A percentile compares a stretch with the other conserved stretches of the same genome.
Conservation (phyloP, 2,888 invertebrate species). For the Papilio demoleus region DNA sequence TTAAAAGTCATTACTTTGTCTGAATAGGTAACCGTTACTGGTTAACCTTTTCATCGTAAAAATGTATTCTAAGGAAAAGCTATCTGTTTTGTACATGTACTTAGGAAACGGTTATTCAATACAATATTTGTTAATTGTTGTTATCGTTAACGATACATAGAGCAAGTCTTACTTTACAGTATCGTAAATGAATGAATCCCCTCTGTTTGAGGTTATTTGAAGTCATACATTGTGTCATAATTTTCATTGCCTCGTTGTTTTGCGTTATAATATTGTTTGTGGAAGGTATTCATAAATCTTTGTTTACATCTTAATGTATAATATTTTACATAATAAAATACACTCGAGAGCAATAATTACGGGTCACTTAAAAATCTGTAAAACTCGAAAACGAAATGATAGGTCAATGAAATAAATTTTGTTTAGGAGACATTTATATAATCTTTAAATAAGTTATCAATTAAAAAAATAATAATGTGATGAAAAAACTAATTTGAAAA, state of each 20-base stretch:
- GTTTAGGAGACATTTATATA: too few species aligned
- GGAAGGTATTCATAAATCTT: not conserved
- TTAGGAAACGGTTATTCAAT: not conserved
- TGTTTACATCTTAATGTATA: too few species aligned
- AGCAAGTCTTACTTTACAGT: conserved; percentile 23
- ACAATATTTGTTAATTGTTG: conserved; percentile 7
- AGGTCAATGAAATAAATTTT: too few species aligned
- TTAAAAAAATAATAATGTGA: too few species aligned
- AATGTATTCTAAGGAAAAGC: not conserved
- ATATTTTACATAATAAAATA: too few species aligned
- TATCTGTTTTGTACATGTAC: not conserved
- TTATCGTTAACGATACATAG: conserved; percentile 21
- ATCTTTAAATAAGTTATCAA: too few species aligned
- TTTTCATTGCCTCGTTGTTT: conserved; percentile 14
- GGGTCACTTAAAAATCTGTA: too few species aligned
- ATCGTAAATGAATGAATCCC: conserved; percentile 28
- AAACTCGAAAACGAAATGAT: too few species aligned
- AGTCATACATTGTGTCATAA: conserved; percentile 25
- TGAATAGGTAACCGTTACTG: not conserved
- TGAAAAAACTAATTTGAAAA: too few species aligned
- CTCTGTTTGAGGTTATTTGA: conserved; percentile 5
- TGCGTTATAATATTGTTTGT: not conserved
- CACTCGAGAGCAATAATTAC: too few species aligned
- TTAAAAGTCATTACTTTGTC: not conserved
- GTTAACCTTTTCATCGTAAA: conserved; percentile 1